Conservation (phyloP, 2,888 invertebrate genomes). For the Scaptodrosophila latifasciaeformis region DNA sequence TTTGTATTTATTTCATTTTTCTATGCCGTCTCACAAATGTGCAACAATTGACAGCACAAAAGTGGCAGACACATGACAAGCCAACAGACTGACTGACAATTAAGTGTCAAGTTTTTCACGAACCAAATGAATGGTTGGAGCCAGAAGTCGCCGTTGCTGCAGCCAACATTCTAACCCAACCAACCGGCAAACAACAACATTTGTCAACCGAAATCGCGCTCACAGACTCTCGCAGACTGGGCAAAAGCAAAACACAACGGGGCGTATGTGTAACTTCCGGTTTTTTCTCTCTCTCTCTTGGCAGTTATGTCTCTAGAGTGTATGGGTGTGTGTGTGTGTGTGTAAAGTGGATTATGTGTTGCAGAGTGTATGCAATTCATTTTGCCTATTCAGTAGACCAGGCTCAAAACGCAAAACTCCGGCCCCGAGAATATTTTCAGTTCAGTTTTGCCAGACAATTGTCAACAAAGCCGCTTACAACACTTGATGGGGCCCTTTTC, state of each 20-base stretch:
- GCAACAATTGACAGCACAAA: conserved; percentile 64
- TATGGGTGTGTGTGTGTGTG: conserved; percentile 22
- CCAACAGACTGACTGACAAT: conserved; percentile 40
- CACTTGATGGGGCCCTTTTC: conserved; percentile 56
- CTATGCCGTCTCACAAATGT: conserved; percentile 41
- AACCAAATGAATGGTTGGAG: conserved; percentile 22
- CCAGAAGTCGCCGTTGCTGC: neutral
- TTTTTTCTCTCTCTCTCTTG: conserved; percentile 27
- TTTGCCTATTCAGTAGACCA: conserved; percentile 34
- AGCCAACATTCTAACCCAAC: no score
- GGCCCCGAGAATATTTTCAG: conserved; percentile 2
- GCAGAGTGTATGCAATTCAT: conserved; percentile 40
- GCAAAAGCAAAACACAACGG: conserved; percentile 25
- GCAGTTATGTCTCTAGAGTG: conserved; percentile 11
- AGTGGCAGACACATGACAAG: conserved; percentile 44
- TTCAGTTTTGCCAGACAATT: conserved; percentile 50
- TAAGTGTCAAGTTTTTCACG: conserved; percentile 63
- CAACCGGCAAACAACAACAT: conserved; percentile 39
- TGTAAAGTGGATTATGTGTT: conserved; percentile 52
- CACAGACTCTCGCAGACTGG: no score
- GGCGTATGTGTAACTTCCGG: conserved; percentile 60
- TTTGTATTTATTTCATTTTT: conserved; percentile 10
- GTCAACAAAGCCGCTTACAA: conserved; percentile 66
- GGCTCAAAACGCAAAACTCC: no score
- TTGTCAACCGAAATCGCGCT: conserved; percentile 45